phyloP scores from a whole-genome alignment of 2,113 vertebrate genomes.

The Sprattus sprattus region DNA sequence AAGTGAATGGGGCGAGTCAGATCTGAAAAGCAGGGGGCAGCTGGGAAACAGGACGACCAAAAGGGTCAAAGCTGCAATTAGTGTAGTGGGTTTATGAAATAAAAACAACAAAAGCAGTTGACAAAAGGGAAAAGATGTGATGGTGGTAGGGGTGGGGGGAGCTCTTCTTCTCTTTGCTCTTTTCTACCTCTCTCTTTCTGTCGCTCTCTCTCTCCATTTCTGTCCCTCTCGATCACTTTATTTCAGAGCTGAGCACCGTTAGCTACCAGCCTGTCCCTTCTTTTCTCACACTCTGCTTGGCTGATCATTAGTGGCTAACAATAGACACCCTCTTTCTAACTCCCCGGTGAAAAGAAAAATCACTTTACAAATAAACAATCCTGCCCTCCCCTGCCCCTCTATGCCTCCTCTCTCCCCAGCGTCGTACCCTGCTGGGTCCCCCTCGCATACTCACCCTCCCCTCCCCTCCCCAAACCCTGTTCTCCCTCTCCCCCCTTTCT shows the following conservation, averaged over 20 bases:
- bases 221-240: not conserved
- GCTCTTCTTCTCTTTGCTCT: not conserved
- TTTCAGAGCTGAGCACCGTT: constrained; percentile 18
- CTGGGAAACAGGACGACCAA: not conserved
- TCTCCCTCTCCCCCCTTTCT: not conserved
- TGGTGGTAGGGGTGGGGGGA: not conserved
- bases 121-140: not conserved
- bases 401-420: constrained; percentile 27
- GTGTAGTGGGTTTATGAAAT: not conserved
- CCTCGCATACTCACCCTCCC: constrained; percentile 1
- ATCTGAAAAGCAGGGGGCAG: not conserved
- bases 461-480: constrained; percentile 3
- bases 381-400: constrained; percentile 35
- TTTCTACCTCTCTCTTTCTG: not conserved
- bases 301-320: constrained; percentile 57
- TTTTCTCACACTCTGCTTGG: constrained; percentile 64
- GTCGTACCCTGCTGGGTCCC: not conserved
- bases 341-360: constrained; percentile 36
- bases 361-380: constrained; percentile 65
- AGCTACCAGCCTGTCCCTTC: constrained; percentile 34
- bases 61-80: not conserved
- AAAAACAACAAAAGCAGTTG: not conserved
- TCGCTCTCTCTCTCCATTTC: too few species aligned
- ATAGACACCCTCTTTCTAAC: constrained; percentile 40
- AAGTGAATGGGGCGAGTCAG: not conserved